Conservation (phyloP, 2,888 invertebrate species). For the Drosophila hawaiiensis region DNA sequence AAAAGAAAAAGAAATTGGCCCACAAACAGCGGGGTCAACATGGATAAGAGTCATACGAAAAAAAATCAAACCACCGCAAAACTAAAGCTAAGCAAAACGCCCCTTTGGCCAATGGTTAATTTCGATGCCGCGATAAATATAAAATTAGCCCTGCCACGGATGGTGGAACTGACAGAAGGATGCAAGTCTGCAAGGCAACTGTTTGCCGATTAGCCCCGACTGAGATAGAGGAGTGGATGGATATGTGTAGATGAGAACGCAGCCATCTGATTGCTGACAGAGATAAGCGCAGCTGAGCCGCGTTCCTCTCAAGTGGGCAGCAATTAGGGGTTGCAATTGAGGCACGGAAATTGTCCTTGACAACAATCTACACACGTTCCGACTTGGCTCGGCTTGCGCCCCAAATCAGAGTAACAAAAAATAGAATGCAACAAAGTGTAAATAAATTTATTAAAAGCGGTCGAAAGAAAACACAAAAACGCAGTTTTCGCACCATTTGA, state of each 20-base stretch:
- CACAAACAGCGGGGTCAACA: conserved; percentile 43
- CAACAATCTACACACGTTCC: conserved; percentile 44
- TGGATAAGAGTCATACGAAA: conserved; percentile 36
- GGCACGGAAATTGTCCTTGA: conserved; percentile 61
- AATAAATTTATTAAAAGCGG: conserved; percentile 71
- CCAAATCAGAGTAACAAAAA: conserved; percentile 48
- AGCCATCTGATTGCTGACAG: conserved; percentile 64
- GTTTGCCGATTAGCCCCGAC: conserved; percentile 49
- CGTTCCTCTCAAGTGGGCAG: conserved; percentile 66
- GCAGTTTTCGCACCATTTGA: conserved; percentile 71
- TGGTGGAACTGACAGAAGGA: conserved; percentile 30
- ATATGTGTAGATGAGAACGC: conserved; percentile 54
- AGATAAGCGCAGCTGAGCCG: conserved; percentile 71
- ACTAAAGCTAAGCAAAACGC: conserved; percentile 63
- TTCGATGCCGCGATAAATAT: conserved; percentile 67
- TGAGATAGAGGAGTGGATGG: conserved; percentile 52
- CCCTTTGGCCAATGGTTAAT: conserved; percentile 60
- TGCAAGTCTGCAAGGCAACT: conserved; percentile 38
- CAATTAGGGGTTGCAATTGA: conserved; percentile 73
- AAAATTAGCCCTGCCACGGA: conserved; percentile 47
- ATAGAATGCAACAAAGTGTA: conserved; percentile 72
- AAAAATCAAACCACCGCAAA: conserved; percentile 38
- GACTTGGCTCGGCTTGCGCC: conserved; percentile 50
- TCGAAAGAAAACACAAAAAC: conserved; percentile 48
- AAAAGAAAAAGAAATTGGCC: conserved; percentile 59